Evolutionary conservation across 2,113 vertebrate species (phyloP).

Genomic region (Lichenostomus cassidix): DNA sequence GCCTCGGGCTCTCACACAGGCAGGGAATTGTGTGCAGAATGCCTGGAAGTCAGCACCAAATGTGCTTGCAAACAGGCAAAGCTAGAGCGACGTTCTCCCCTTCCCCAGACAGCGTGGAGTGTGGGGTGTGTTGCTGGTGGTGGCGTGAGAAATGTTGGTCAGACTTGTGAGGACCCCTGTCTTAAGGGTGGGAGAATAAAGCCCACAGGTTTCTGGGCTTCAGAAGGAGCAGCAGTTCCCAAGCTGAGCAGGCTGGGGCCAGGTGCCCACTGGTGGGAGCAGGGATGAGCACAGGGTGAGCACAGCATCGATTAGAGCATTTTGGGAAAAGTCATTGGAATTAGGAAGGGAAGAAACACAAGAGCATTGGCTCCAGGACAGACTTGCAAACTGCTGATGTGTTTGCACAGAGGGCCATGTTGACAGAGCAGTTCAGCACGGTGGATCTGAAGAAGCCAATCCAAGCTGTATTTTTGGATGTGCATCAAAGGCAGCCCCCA

Average conservation of each 20-base stretch:
- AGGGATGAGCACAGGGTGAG: not conserved
- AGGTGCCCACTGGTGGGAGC: not conserved
- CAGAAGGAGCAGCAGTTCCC: not conserved
- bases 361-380: not conserved
- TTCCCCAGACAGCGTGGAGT: not conserved
- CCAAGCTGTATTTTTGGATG: not conserved
- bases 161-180: not conserved
- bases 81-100: not conserved
- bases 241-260: not conserved
- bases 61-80: not conserved
- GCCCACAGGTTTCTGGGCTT: accelerated
- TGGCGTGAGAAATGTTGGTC: not conserved
- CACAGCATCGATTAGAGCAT: accelerated
- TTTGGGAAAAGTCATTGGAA: not conserved
- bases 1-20: not conserved
- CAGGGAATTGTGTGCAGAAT: constrained; percentile 12
- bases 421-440: not conserved
- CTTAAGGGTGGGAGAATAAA: not conserved
- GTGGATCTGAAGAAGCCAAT: not conserved
- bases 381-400: not conserved
- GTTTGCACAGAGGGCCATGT: not conserved
- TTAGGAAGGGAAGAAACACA: not conserved
- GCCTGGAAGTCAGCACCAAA: not conserved
- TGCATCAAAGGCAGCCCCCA: not conserved
- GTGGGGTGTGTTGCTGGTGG: not conserved